These are phyloP conservation scores for Eubasilissa splendida DNA, from an alignment of 2,888 invertebrate species.

Conservation along the genomic window DNA sequence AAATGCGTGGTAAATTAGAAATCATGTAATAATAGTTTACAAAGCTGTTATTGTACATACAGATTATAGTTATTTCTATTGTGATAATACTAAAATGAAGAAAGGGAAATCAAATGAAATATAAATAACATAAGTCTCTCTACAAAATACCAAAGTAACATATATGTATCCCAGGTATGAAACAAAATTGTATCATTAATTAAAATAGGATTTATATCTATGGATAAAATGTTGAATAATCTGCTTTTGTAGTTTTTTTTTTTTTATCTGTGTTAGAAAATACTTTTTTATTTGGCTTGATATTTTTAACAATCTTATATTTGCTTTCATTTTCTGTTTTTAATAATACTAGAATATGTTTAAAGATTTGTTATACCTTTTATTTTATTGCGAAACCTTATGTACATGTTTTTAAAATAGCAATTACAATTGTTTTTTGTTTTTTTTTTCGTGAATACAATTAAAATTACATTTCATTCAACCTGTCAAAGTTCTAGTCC, in stretches of 20 bases:
- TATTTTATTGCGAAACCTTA: no score
- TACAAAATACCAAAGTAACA: constrained; percentile 39
- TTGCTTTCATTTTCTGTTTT: no score
- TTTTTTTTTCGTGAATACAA: not conserved
- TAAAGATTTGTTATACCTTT: no score
- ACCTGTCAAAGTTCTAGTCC: constrained; percentile 31
- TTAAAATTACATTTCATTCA: not conserved
- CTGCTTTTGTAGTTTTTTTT: not conserved
- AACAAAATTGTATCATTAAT: constrained; percentile 15
- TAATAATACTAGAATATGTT: no score
- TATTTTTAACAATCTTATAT: no score
- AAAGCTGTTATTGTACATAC: constrained; percentile 49
- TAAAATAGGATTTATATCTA: constrained; percentile 31
- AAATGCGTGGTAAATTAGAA: constrained; percentile 43
- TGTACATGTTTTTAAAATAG: no score
- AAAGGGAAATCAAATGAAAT: constrained; percentile 29
- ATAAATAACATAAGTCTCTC: constrained; percentile 25
- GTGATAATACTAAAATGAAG: constrained; percentile 42
- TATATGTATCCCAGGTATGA: constrained; percentile 21
- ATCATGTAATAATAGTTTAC: constrained; percentile 31
- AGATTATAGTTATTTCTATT: constrained; percentile 49
- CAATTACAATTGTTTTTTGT: no score
- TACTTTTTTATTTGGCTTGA: no score
- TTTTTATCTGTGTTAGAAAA: no score
- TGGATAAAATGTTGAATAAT: not conserved